Evolutionary conservation across 2,113 vertebrate genomes (phyloP).

Genomic region (Barnardius zonarius): DNA sequence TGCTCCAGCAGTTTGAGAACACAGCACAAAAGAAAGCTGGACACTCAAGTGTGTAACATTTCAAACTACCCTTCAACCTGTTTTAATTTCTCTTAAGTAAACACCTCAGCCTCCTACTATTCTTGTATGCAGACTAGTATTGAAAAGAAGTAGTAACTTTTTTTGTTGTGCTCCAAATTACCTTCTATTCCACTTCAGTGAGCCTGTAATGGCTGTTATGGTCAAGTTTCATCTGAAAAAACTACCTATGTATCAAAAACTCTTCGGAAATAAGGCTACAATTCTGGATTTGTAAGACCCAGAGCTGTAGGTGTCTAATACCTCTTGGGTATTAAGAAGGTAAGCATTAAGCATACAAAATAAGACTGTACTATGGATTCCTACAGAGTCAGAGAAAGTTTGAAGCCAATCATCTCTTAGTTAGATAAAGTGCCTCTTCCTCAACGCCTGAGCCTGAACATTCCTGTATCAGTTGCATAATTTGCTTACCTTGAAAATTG

Average conservation of each 20-base stretch:
- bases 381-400: background rate
- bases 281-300: background rate
- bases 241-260: background rate
- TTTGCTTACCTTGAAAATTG: background rate
- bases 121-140: background rate
- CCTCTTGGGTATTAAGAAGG: background rate
- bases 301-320: background rate
- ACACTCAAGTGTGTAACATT: background rate
- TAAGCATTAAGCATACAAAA: background rate
- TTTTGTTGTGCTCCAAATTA: background rate
- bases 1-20: background rate
- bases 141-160: background rate
- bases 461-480: background rate
- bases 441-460: background rate
- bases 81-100: background rate
- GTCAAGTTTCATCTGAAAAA: background rate
- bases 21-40: background rate
- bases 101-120: background rate
- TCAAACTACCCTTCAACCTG: background rate
- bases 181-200: background rate
- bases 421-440: background rate
- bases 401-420: background rate
- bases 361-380: background rate
- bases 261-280: background rate
- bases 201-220: background rate